Evolutionary conservation across 2,113 vertebrate genomes (phyloP), one percentile per base, ranked within the genome.

Genomic region (Anolis sagrei): DNA sequence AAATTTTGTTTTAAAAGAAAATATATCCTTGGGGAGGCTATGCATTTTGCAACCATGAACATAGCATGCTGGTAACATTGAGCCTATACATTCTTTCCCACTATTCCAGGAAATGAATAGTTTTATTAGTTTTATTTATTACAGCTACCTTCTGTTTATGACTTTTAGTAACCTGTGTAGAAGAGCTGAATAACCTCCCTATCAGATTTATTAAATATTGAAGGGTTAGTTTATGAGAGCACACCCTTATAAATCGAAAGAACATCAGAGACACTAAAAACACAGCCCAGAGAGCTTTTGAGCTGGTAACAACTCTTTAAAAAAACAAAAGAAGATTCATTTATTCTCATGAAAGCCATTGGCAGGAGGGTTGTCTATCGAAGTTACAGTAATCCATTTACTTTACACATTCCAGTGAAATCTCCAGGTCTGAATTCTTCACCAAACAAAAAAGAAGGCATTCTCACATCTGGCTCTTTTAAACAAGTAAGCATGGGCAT

Each of bases 101-200:
- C 0, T 25, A 34, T 89, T 93, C 54, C 79, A 36, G 85, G 84
- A 88, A 88, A 88, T 83, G 68, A 85, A 90, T 61, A 23, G 8
- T 77, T 93, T 93, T 90, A 90, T 87, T 87, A 83, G 68, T 79
- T 91, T 89, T 88, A 90, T 86, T 93, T 93, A 92, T 88, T 93
- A 82, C 64, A 79, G 8, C 80, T 92, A 82, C 44, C 49, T 89
- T 93, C 76, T 91, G 77, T 92, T 94, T 92, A 86, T 83, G 79
- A 74, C 87, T 90, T 66, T 72, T 89, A 0, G 4, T 86, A 92
- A 91, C 74, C n/a, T 87, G 36, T 61, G 61, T 87, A 58, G 27
- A 86, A 77, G 88, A 86, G 25, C 58, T 86, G 81, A 92, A 92
- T 81, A 75, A 88, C 79, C 68, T 79, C 76, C 83, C 85, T 88